Conservation (phyloP, 2,888 invertebrate genomes). For the Eudemis profundana region DNA sequence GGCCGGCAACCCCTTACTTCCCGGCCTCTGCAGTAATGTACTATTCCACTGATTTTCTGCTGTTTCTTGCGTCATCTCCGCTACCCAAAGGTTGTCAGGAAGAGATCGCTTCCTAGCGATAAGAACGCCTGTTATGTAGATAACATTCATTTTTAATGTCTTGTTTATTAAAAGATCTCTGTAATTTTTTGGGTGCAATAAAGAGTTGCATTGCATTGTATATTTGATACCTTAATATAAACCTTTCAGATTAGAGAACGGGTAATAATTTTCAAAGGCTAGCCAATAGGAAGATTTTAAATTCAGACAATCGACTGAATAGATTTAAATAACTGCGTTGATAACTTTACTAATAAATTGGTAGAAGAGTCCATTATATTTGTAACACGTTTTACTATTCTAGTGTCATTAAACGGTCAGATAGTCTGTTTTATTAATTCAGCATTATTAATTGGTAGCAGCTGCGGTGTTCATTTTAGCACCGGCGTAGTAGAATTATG, state of each 20-base stretch:
- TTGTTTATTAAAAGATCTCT: too few relatives aligned
- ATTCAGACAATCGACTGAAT: not conserved
- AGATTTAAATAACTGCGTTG: not conserved
- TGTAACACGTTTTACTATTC: conserved; percentile 12
- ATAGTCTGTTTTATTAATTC: conserved; percentile 33
- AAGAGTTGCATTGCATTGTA: too few relatives aligned
- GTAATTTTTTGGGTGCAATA: too few relatives aligned
- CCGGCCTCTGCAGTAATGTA: too few relatives aligned
- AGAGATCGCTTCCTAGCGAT: too few relatives aligned
- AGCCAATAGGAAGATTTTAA: not conserved
- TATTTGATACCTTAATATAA: too few relatives aligned
- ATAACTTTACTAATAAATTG: not conserved
- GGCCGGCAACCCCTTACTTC: too few relatives aligned
- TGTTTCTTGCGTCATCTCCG: too few relatives aligned
- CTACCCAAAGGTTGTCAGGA: too few relatives aligned
- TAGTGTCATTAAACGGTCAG: conserved; percentile 28
- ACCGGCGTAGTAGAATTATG: conserved; percentile 25
- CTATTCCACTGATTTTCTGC: too few relatives aligned
- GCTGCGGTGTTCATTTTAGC: conserved; percentile 25
- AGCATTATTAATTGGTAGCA: conserved; percentile 29
- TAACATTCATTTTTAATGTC: too few relatives aligned
- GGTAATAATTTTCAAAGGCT: not conserved
- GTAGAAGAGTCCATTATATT: not conserved
- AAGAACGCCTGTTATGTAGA: too few relatives aligned
- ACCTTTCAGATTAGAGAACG: not conserved